Conservation (phyloP, 2,888 invertebrate genomes). For the Drosophila cracens region DNA sequence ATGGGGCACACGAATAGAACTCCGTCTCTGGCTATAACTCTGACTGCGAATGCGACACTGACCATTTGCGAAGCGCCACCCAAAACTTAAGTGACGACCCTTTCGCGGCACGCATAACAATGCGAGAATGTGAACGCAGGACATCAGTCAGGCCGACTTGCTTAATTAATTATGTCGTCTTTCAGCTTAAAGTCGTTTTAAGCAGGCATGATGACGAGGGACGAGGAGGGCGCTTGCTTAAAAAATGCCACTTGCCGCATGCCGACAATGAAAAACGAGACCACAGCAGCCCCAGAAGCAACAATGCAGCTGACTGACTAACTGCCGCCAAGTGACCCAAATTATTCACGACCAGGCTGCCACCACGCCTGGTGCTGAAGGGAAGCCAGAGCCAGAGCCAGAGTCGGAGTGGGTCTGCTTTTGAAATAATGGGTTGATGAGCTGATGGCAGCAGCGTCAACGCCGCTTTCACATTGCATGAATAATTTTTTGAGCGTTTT, state of each 20-base stretch:
- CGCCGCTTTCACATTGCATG: constrained; percentile 58
- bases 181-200: constrained; percentile 79
- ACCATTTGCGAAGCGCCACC: constrained; percentile 36
- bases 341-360: constrained; percentile 70
- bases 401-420: constrained; percentile 5
- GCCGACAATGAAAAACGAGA: constrained; percentile 82
- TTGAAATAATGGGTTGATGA: constrained; percentile 36
- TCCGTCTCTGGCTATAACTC: neutral
- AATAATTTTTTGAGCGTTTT: constrained; percentile 73
- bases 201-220: constrained; percentile 32
- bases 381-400: neutral
- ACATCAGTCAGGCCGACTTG: constrained; percentile 75
- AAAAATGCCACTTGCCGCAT: constrained; percentile 79
- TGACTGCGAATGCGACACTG: constrained; percentile 25
- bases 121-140: constrained; percentile 44
- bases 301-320: constrained; percentile 80
- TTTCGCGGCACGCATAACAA: constrained; percentile 74
- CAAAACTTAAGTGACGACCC: constrained; percentile 60
- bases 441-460: constrained; percentile 49
- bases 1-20: constrained; percentile 61
- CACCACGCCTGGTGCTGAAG: neutral
- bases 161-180: constrained; percentile 82
- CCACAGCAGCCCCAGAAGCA: constrained; percentile 61
- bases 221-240: constrained; percentile 38
- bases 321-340: constrained; percentile 80